Evolutionary conservation across 35 echinoderm and acorn worm species (phyloP), one percentile per base, ranked within the genome.

Genomic region (Chiridota heheva): DNA sequence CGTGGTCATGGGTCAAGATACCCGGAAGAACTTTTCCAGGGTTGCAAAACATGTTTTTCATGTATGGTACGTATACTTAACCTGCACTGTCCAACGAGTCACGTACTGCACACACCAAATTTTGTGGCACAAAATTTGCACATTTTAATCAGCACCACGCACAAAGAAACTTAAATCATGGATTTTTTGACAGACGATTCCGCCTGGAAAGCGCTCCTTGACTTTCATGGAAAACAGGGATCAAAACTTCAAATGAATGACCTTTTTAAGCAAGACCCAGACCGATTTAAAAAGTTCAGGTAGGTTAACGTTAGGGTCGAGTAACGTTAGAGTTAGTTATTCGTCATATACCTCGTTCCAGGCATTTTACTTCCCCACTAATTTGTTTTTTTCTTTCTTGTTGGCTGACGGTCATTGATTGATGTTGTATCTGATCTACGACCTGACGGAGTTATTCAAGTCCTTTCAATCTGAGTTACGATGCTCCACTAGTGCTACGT

Each of bases 281-380:
- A 53, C 20, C 84, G 93, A 16, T 96, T 96, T 78, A 72, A 91
- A 16, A 87, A 90, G 73, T 96, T 82, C 72, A 96, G 93, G 84
- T 91, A 79, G 58, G 32, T 84, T 33, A 7, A 2, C 15, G 17
- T 16, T 6, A 18, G 6, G 58, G 49, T 12, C 6, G 5, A 16
- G 1, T 62, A 40, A 18, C 24, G 27, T 1, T 13, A 27, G 4
- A 30, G 44, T n/a, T n/a, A n/a, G 8, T 20, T 31, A 12, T n/a
- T n/a, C n/a, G n/a, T n/a, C n/a, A n/a, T n/a, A n/a, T n/a, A n/a
- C n/a, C n/a, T n/a, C n/a, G n/a, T n/a, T n/a, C n/a, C n/a, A n/a
- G n/a, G n/a, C n/a, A n/a, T n/a, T n/a, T n/a, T n/a, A n/a, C n/a
- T n/a, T n/a, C n/a, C n/a, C n/a, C n/a, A n/a, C n/a, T n/a, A n/a